phyloP scores from a whole-genome alignment of 2,113 vertebrate species.

The Heloderma charlesbogerti region DNA sequence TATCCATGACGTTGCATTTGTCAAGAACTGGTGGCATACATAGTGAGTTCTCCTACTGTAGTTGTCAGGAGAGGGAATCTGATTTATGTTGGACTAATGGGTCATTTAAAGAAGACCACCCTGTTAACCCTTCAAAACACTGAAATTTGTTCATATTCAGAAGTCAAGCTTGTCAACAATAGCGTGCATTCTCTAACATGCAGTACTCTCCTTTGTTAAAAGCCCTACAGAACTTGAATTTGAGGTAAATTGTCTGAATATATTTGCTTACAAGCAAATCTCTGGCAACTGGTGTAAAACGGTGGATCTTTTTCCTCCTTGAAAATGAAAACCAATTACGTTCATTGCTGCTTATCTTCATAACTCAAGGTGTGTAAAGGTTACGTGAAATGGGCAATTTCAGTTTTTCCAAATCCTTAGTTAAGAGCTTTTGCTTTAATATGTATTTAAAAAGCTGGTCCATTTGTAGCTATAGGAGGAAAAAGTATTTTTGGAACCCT shows the following conservation, averaged over 20 bases:
- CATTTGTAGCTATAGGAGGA: conserved; percentile 48
- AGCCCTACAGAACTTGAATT: conserved; percentile 52
- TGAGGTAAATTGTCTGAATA: conserved; percentile 56
- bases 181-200: not conserved
- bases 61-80: not conserved
- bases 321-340: not conserved
- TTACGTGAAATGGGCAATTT: conserved; percentile 12
- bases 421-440: conserved; percentile 35
- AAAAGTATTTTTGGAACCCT: conserved; percentile 67
- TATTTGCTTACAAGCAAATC: conserved; percentile 45
- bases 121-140: conserved; percentile 13
- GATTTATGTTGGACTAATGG: not conserved
- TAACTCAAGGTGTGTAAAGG: conserved; percentile 42
- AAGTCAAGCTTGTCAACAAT: conserved; percentile 8
- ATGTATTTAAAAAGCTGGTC: conserved; percentile 57
- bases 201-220: conserved; percentile 61
- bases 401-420: conserved; percentile 68
- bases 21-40: conserved; percentile 3
- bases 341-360: conserved; percentile 27
- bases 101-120: not conserved
- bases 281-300: conserved; percentile 46
- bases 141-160: conserved; percentile 17
- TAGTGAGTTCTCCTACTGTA: not conserved
- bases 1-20: conserved; percentile 42
- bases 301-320: conserved; percentile 8